Evolutionary conservation across 2,888 invertebrate genomes (phyloP).

Genomic region (Bursaphelenchus okinawaensis): DNA sequence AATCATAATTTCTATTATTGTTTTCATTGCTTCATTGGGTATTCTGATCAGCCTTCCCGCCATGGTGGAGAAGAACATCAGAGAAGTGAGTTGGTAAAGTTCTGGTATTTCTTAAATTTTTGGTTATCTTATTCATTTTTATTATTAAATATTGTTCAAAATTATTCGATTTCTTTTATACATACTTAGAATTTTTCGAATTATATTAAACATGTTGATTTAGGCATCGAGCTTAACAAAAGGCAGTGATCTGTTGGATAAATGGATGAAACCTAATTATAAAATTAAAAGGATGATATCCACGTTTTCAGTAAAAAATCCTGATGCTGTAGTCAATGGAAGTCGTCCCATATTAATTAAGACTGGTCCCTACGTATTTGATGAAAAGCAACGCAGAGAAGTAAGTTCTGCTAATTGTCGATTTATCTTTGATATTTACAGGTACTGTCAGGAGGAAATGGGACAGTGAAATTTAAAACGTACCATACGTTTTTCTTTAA

Average conservation of each 20-base stretch:
- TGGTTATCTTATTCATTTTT: not conserved
- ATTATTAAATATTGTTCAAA: not conserved
- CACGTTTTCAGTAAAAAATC: constrained; percentile 56
- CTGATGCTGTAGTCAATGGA: constrained; percentile 53
- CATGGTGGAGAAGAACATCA: constrained; percentile 30
- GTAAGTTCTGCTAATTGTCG: constrained; percentile 22
- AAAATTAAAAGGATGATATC: constrained; percentile 42
- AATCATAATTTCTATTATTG: constrained; percentile 21
- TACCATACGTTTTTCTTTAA: constrained; percentile 42
- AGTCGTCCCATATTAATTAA: constrained; percentile 42
- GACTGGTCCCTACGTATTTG: constrained; percentile 56
- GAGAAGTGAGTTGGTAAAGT: constrained; percentile 14
- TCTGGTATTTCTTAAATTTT: not conserved
- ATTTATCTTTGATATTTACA: constrained; percentile 19
- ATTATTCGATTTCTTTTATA: not conserved
- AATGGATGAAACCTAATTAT: constrained; percentile 52
- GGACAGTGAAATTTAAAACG: constrained; percentile 42
- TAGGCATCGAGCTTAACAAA: constrained; percentile 42
- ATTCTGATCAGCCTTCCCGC: constrained; percentile 21
- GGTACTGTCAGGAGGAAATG: constrained; percentile 42
- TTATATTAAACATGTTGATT: not conserved
- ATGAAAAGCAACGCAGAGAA: constrained; percentile 46
- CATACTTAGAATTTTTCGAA: not conserved
- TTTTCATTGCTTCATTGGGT: constrained; percentile 24
- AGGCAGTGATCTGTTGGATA: constrained; percentile 38